Evolutionary conservation across 2,113 vertebrate species (phyloP).

Genomic region (Laterallus jamaicensis): DNA sequence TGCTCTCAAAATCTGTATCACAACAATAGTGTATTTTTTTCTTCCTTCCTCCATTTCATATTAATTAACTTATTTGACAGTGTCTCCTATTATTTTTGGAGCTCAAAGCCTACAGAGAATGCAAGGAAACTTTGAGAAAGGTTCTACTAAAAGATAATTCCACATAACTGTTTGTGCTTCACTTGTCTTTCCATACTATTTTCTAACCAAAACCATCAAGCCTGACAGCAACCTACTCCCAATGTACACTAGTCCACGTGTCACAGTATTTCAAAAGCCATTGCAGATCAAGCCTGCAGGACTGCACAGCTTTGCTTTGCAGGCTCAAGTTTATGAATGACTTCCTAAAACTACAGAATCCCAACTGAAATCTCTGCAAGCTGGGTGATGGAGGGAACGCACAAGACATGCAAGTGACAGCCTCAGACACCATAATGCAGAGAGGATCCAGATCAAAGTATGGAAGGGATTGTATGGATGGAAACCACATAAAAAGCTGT

Average conservation of each 20-base stretch:
- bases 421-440: background rate
- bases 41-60: background rate
- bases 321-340: background rate
- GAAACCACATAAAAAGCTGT: constrained; percentile 49
- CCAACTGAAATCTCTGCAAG: background rate
- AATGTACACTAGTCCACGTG: accelerated
- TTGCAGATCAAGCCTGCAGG: background rate
- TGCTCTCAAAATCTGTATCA: background rate
- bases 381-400: background rate
- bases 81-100: background rate
- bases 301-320: background rate
- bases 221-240: background rate
- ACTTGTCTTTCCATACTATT: constrained; percentile 3
- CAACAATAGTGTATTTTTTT: background rate
- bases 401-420: background rate
- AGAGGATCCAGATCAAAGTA: constrained; percentile 33
- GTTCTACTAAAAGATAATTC: constrained; percentile 6
- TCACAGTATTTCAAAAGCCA: background rate
- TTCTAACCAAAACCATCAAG: background rate
- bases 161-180: constrained; percentile 17
- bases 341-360: background rate
- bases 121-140: background rate
- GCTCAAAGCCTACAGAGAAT: background rate
- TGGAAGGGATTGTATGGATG: constrained; percentile 6
- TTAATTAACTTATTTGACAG: background rate